Percentiles rank a stretch among this genome's conserved stretches.
Evolutionary conservation across 2,113 vertebrate species (phyloP).

Genomic region (Anas platyrhynchos): DNA sequence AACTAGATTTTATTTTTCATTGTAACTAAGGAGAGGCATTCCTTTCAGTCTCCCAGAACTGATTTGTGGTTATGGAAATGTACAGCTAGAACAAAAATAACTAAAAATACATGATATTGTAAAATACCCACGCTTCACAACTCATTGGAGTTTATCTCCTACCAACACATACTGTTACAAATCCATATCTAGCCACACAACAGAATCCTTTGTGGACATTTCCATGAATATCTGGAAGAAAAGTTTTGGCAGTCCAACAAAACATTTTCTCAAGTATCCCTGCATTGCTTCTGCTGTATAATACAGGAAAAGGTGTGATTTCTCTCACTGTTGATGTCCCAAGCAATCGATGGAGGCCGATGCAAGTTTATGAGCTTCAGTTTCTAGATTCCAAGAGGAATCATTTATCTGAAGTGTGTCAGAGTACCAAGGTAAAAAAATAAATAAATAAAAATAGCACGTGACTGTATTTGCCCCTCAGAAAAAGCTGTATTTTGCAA

Average conservation of each 20-base stretch:
- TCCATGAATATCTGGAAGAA: neutral
- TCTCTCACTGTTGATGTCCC: neutral
- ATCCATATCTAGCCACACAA: neutral
- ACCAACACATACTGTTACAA: neutral
- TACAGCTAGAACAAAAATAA: neutral
- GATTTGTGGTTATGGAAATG: neutral
- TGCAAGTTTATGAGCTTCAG: neutral
- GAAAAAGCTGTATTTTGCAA: neutral
- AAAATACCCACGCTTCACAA: neutral
- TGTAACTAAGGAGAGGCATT: neutral
- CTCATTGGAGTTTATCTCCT: neutral
- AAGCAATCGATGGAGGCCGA: neutral
- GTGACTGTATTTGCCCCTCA: neutral
- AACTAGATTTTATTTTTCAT: neutral
- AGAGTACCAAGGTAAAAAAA: neutral
- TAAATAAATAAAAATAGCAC: neutral
- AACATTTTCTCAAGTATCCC: neutral
- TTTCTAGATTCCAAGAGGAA: conserved; percentile 9
- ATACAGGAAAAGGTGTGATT: neutral
- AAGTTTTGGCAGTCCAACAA: neutral
- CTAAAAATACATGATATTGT: neutral
- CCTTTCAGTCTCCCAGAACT: neutral
- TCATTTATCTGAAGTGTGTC: neutral
- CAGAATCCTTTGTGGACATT: neutral
- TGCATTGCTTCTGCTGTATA: neutral